Conservation (phyloP, 2,888 invertebrate species). For the Andrena minutula region DNA sequence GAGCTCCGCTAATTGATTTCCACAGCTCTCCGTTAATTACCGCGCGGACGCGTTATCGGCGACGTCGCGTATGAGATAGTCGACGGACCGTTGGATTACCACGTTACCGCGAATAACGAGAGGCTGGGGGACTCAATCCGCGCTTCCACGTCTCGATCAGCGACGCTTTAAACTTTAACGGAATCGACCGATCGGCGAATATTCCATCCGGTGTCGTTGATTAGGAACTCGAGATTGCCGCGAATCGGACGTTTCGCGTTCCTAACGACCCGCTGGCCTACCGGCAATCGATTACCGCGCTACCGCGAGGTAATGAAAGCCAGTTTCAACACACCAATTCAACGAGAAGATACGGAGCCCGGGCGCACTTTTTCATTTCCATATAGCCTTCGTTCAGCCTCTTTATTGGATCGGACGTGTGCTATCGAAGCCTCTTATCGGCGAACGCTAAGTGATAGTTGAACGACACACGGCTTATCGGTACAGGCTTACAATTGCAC, state of each 20-base stretch:
- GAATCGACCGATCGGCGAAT: not conserved
- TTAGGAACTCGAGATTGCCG: constrained; percentile 17
- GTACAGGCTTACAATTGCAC: not conserved
- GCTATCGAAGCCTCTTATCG: constrained; percentile 1
- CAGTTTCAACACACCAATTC: constrained; percentile 10
- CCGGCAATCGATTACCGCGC: constrained; percentile 6
- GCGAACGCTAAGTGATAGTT: not conserved
- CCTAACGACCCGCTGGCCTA: constrained; percentile 14
- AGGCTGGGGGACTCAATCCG: not conserved
- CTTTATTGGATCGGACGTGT: not conserved
- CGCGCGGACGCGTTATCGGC: constrained; percentile 2
- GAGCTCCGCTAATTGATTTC: constrained; percentile 52
- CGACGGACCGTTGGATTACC: not conserved
- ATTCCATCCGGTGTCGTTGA: constrained; percentile 14
- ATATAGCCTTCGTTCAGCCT: not conserved
- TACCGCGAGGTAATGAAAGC: constrained; percentile 9
- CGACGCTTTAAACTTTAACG: not conserved
- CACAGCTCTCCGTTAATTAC: constrained; percentile 44
- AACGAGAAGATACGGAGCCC: not conserved
- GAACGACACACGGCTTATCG: not conserved
- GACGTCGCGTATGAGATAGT: constrained; percentile 18
- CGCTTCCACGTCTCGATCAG: not conserved
- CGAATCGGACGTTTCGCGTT: constrained; percentile 1
- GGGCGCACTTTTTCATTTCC: constrained; percentile 1
- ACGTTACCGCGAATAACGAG: constrained; percentile 13